phyloP scores from a whole-genome alignment of 2,113 vertebrate species.

The Chunga burmeisteri region DNA sequence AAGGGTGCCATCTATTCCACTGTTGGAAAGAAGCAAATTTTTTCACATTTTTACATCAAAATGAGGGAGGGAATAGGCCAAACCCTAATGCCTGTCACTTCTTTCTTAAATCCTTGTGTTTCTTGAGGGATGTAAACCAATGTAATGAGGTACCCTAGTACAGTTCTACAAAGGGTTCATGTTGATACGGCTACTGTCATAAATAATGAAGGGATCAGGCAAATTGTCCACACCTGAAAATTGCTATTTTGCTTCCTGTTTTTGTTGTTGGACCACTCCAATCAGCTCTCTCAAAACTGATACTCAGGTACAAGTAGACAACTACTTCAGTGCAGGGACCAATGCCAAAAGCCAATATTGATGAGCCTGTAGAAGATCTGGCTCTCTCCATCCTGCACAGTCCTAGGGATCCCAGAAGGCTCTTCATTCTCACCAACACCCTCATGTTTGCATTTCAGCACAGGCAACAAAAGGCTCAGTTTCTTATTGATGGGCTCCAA shows the following conservation, averaged over 20 bases:
- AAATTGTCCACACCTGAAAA: background rate
- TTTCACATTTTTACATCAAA: background rate
- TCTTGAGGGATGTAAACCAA: background rate
- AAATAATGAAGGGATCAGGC: background rate
- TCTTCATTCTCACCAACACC: background rate
- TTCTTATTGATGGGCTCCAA: background rate
- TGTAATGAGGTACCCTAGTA: background rate
- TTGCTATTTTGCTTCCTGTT: accelerated
- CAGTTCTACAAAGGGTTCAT: background rate
- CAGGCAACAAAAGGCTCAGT: background rate
- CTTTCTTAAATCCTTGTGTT: background rate
- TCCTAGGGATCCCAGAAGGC: background rate
- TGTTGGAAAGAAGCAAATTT: background rate
- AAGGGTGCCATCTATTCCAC: background rate
- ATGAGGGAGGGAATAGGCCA: background rate
- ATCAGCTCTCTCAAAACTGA: background rate
- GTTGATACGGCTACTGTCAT: background rate
- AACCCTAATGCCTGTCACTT: accelerated
- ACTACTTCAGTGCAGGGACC: background rate
- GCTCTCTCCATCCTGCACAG: background rate
- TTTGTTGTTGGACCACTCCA: background rate
- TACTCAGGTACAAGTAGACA: background rate
- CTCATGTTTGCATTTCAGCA: background rate
- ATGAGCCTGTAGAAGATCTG: accelerated
- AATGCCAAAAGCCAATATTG: background rate